phyloP scores from a whole-genome alignment of 2,113 vertebrate species.

The Brevimyrus niger region DNA sequence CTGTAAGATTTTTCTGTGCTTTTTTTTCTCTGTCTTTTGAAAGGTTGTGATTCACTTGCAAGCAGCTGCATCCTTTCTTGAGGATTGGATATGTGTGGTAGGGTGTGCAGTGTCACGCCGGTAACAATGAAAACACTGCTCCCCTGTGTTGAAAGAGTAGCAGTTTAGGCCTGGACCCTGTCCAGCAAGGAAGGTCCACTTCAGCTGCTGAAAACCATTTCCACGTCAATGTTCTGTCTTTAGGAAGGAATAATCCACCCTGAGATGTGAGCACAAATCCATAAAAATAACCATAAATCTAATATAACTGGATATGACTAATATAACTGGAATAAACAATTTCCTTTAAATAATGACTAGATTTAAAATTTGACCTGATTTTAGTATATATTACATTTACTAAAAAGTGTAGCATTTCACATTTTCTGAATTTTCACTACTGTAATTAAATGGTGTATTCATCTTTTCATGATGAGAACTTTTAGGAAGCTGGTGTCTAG shows the following conservation, averaged over 20 bases:
- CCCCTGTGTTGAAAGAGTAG: conserved; percentile 32
- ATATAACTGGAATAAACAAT: background rate
- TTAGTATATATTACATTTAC: background rate
- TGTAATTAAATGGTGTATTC: background rate
- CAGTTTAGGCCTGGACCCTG: conserved; percentile 21
- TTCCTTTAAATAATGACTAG: background rate
- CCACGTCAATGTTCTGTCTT: conserved; percentile 7
- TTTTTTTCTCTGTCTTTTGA: conserved; percentile 13
- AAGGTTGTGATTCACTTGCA: conserved; percentile 28
- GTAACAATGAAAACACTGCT: conserved; percentile 31
- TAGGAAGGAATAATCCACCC: background rate
- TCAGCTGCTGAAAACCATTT: conserved; percentile 31
- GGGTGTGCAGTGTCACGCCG: conserved; percentile 21
- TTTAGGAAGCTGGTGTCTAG: background rate
- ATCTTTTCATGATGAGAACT: background rate
- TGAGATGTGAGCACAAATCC: background rate
- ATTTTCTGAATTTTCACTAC: background rate
- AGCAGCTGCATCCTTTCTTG: conserved; percentile 40
- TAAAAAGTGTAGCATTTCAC: background rate
- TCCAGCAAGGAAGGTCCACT: conserved; percentile 27
- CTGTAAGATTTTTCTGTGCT: conserved; percentile 17
- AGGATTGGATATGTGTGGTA: conserved; percentile 22
- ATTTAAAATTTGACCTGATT: background rate
- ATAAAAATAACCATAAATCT: background rate
- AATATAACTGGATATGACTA: background rate